Percentiles rank a stretch among this genome's conserved stretches.
Conservation (phyloP, 2,888 invertebrate species). For the Bhutanitis thaidina region DNA sequence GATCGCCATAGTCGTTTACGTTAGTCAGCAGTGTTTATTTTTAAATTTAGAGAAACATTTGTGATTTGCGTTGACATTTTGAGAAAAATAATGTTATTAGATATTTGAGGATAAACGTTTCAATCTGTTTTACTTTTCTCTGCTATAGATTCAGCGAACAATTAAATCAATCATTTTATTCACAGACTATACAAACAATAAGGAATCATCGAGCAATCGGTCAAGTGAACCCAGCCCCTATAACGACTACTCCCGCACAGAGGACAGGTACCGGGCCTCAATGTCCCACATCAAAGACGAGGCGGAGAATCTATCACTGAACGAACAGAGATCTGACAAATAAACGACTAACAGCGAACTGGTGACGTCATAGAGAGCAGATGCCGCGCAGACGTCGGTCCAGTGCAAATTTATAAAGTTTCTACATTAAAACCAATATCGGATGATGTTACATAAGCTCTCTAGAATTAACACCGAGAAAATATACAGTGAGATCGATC, state of each 20-base stretch:
- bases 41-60: too few relatives aligned
- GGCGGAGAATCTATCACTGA: conserved; percentile 74
- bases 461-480: background rate
- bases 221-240: conserved; percentile 70
- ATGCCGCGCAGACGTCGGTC: background rate
- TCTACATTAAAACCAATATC: background rate
- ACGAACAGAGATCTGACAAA: conserved; percentile 74
- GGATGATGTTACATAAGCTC: background rate
- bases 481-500: background rate
- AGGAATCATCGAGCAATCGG: conserved; percentile 65
- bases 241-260: conserved; percentile 63
- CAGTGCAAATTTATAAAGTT: background rate
- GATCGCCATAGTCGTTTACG: too few relatives aligned
- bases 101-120: too few relatives aligned
- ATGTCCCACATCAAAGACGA: conserved; percentile 72
- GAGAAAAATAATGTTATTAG: too few relatives aligned
- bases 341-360: conserved; percentile 29
- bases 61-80: too few relatives aligned
- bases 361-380: background rate
- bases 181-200: conserved; percentile 58
- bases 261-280: conserved; percentile 64
- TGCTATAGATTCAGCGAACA: too few relatives aligned
- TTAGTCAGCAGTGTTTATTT: too few relatives aligned
- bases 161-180: background rate
- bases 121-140: too few relatives aligned